A percentile compares a stretch with the other conserved stretches of the same genome.
Evolutionary conservation across 1,140 invertebrate genomes (phyloP).

Genomic region (Lordiphosa mommai): DNA sequence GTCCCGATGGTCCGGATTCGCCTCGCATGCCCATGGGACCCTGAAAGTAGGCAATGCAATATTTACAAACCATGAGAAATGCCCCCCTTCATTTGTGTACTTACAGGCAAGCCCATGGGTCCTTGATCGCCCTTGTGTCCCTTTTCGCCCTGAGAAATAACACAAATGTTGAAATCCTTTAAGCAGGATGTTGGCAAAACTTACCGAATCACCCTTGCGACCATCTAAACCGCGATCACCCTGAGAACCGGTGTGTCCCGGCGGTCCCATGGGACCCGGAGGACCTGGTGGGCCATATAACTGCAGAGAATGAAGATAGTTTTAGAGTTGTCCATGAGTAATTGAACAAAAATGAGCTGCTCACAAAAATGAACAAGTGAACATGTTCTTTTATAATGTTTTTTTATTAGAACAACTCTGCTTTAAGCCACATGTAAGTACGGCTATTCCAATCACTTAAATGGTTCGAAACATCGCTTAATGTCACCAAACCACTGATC

Average conservation of each 20-base stretch:
- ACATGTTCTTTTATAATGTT: too few relatives aligned
- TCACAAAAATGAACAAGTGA: too few relatives aligned
- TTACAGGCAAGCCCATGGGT: constrained; percentile 96
- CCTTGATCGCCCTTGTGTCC: constrained; percentile 94
- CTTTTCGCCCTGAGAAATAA: constrained; percentile 89
- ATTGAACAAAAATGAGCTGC: constrained; percentile 1
- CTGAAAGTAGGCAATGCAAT: constrained; percentile 80
- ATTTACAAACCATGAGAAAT: constrained; percentile 8
- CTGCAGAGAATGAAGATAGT: constrained; percentile 21
- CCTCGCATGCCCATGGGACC: constrained; percentile 94
- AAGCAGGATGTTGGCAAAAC: constrained; percentile 64
- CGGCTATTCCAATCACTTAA: too few relatives aligned
- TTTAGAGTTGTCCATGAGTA: not conserved
- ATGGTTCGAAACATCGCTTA: too few relatives aligned
- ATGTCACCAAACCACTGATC: too few relatives aligned
- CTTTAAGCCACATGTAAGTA: too few relatives aligned
- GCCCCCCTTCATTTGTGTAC: too few relatives aligned
- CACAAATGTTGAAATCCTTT: not conserved
- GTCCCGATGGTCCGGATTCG: constrained; percentile 86
- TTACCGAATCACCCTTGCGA: constrained; percentile 91
- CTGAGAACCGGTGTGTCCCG: constrained; percentile 89
- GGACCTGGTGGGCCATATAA: constrained; percentile 77
- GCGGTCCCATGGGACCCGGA: constrained; percentile 85
- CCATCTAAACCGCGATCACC: constrained; percentile 90
- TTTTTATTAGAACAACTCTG: too few relatives aligned